Conservation (phyloP, 2,797 vertebrate species). For the Pseudochromis fuscus region DNA sequence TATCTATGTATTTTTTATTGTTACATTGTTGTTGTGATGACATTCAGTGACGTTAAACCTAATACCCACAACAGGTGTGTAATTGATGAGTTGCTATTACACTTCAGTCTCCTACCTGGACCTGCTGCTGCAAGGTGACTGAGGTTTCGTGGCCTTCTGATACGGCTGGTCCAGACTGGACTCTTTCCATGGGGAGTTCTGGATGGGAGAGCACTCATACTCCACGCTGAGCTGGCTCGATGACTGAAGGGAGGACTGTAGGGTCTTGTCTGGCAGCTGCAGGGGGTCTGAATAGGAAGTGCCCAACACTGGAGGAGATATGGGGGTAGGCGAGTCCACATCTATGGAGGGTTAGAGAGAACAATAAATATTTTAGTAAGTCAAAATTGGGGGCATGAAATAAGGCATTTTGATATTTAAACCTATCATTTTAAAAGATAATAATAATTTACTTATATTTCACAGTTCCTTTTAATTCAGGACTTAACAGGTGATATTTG, state of each 20-base stretch:
- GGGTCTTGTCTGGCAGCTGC: conserved; percentile 62
- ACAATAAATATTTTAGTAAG: neutral
- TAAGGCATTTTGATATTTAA: too few species aligned
- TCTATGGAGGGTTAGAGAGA: conserved; percentile 63
- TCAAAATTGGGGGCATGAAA: too few species aligned
- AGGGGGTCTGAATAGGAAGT: conserved; percentile 66
- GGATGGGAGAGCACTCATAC: conserved; percentile 87
- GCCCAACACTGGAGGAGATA: conserved; percentile 65
- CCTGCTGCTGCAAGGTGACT: conserved; percentile 82
- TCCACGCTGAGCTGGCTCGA: conserved; percentile 68
- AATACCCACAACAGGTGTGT: too few species aligned
- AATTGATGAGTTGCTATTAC: too few species aligned
- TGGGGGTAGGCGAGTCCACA: conserved; percentile 68
- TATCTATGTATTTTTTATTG: too few species aligned
- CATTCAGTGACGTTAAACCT: too few species aligned
- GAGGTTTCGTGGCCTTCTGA: conserved; percentile 82
- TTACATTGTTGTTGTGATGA: too few species aligned
- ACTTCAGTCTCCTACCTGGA: conserved; percentile 83
- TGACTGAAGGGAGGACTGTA: conserved; percentile 60
- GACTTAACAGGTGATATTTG: neutral
- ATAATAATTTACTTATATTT: neutral
- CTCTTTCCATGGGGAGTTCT: conserved; percentile 93
- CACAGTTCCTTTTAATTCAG: neutral
- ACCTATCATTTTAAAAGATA: accelerated
- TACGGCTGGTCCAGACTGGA: conserved; percentile 93